A percentile compares a stretch with the other conserved stretches of the same genome.
These are phyloP conservation scores for Tenualosa ilisha DNA, from an alignment of 2,797 vertebrate genomes.

Conservation along the genomic window DNA sequence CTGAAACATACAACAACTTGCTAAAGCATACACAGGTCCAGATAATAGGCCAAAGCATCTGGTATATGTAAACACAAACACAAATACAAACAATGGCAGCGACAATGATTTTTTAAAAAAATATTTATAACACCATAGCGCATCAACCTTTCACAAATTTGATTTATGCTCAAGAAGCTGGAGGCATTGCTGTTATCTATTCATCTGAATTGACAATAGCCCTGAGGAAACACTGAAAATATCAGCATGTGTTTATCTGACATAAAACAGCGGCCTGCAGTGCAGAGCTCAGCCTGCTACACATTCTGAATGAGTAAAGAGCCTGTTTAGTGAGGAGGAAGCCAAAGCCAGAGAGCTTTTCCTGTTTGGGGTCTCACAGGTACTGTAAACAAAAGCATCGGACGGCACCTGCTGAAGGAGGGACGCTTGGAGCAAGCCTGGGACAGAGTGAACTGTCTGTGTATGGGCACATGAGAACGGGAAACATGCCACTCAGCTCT, in stretches of 20 bases:
- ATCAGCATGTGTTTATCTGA: background rate
- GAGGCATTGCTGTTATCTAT: background rate
- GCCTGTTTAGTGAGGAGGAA: background rate
- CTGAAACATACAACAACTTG: too few relatives aligned
- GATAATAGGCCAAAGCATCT: too few relatives aligned
- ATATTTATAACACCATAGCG: background rate
- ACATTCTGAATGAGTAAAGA: background rate
- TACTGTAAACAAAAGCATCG: background rate
- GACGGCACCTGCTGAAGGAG: background rate
- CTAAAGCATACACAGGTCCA: too few relatives aligned
- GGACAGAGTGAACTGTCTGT: slow-evolving; percentile 17
- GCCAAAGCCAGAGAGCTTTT: background rate
- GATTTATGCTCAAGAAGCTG: background rate
- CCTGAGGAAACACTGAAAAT: background rate
- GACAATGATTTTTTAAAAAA: background rate
- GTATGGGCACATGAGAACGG: slow-evolving; percentile 20
- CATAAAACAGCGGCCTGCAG: background rate
- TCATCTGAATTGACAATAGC: background rate
- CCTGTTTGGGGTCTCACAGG: background rate
- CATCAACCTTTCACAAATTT: background rate
- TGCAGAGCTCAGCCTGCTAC: background rate
- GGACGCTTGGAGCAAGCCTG: background rate
- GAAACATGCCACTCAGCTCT: background rate
- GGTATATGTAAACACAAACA: too few relatives aligned
- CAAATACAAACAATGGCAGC: background rate